Base-by-base conservation (phyloP, 2,888 invertebrate genomes). In the Fabriciana adippe region DNA sequence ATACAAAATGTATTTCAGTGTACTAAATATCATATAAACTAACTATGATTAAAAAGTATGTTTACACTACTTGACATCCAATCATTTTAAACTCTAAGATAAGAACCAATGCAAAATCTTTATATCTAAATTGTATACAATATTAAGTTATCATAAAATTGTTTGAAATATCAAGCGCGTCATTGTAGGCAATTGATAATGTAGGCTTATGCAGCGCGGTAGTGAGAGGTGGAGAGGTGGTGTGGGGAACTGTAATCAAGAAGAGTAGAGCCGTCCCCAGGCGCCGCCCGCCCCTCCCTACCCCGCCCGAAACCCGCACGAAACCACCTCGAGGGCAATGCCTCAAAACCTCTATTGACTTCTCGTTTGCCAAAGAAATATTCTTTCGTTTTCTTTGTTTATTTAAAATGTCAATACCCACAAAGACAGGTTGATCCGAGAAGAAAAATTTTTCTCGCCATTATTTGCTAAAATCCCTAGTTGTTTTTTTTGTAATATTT, bases 231-330 rank as follows among this genome's bases (percentile, higher is more conserved):
- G 76, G 73, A 74, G 81, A 76, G 79, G 81, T 75, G 74, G 72
- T 76, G 80, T 83, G 85, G 86, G 78, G 86, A 82, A 84, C 87
- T 85, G 92, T 93, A 93, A 93, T 93, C 93, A 93, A 93, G 92
- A 90, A 92, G 92, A 93, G 93, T 93, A 92, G 88, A 86, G 82
- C 81, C 88, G 90, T 91, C 92, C 92, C 91, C 77, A 85, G 90
- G 85, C 88, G 82, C 77, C 73, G 74, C 77, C 80, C 70, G 77
- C 77, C 68, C 79, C 68, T 75, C 75, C 67, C 68, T 75, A 78
- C 73, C 71, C 78, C 78, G 76, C 77, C 77, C 76, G 79, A 79
- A 81, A 76, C 77, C 81, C 78, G 78, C 79, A 77, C 75, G 76
- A 76, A 78, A 78, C 86, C 81, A 82, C 85, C 84, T 85, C 82